Evolutionary conservation across 35 echinoderm and acorn worm genomes (phyloP), one percentile per base, ranked within the genome.

Genomic region (Eucidaris tribuloides): DNA sequence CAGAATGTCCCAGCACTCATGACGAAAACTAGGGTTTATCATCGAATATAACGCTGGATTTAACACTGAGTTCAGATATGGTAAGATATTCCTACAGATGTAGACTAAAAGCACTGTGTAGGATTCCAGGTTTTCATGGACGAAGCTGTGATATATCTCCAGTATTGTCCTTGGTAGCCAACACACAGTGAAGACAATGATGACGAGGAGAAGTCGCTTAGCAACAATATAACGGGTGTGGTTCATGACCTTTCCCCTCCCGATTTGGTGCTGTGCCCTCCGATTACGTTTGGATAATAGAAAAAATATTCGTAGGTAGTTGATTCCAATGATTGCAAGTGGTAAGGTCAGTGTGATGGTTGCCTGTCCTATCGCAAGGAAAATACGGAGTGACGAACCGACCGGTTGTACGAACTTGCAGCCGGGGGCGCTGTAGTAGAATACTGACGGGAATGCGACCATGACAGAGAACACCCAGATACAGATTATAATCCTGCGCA

Each of bases 31-130:
- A 17, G 87, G 78, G 40, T 98, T 98, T 22, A 98, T 90, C 82
- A 98, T 76, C 7, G 90, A 92, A 62, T 98, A 98, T 22, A 99
- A 65, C 14, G 93, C n/a, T 22, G 95, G 95, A 68, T 99, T 99
- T 45, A 93, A 57, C 27, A 99, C 79, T 0, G 96, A 99, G 65
- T 98, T 98, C 54, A 98, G 49, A 74, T 98, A 98, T 15, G 95
- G 95, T 19, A 98, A 41, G 24, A 90, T 93, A 68, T 78, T 89
- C 17, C 55, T 72, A 37, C 77, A 98, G 38, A 87, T 63, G 74
- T 86, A 93, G 24, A 79, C 70, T n/a, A 44, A 42, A 1, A 74
- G 68, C 35, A 81, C 35, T 41, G 27, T 72, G 49, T 36, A 20
- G 38, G n/a, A 3, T 31, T 29, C 9, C 7, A 27, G 78, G 37